Conservation (phyloP, 2,888 invertebrate genomes). For the Hesperia comma region DNA sequence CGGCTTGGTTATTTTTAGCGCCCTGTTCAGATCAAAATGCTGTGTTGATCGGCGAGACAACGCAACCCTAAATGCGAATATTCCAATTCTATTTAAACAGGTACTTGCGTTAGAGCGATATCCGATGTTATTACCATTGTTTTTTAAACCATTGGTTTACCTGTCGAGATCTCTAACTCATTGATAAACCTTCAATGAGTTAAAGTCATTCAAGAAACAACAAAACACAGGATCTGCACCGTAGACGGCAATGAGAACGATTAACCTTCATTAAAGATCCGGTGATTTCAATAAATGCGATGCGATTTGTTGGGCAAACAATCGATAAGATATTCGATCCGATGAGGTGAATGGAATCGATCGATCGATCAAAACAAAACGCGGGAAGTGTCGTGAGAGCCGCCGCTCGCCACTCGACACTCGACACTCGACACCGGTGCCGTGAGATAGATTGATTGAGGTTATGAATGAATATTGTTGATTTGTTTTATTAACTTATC, state of each 20-base stretch:
- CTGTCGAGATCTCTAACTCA: background rate
- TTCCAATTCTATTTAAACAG: background rate
- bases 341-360: constrained; percentile 40
- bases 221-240: constrained; percentile 22
- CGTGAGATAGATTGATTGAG: background rate
- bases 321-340: constrained; percentile 16
- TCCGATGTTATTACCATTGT: background rate
- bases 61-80: too few species aligned
- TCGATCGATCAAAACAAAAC: constrained; percentile 57
- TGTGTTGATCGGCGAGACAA: too few species aligned
- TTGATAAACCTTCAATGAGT: background rate
- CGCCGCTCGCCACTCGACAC: background rate
- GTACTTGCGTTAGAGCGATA: background rate
- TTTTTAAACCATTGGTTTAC: too few species aligned
- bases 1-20: too few species aligned
- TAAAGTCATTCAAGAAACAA: constrained; percentile 4
- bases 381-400: constrained; percentile 51
- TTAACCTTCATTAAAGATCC: constrained; percentile 23
- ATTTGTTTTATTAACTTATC: too few species aligned
- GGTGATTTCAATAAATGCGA: constrained; percentile 5
- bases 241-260: background rate
- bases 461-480: too few species aligned
- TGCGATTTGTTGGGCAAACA: constrained; percentile 5
- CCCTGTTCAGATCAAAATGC: too few species aligned
- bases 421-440: background rate